Evolutionary conservation across 2,888 invertebrate genomes (phyloP).

Genomic region (Glaucopsyche alexis): DNA sequence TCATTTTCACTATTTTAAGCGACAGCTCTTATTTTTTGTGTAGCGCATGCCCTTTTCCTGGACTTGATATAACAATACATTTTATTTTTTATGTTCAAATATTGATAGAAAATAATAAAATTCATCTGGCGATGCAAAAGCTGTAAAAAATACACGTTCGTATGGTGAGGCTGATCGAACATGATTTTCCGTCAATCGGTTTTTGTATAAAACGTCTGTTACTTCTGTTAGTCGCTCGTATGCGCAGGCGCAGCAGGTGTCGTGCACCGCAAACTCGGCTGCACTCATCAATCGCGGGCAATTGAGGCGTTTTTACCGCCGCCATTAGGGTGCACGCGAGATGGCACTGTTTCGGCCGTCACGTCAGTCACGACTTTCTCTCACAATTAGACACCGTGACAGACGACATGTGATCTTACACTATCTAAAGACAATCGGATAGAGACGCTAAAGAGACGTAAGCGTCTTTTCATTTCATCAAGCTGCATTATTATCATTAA

Average conservation of each 20-base stretch:
- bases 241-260: constrained; percentile 53
- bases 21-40: too few relatives aligned
- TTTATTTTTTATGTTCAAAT: too few relatives aligned
- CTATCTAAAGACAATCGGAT: neutral
- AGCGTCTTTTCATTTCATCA: too few relatives aligned
- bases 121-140: too few relatives aligned
- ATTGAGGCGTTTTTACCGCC: constrained; percentile 66
- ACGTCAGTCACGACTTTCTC: constrained; percentile 36
- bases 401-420: neutral
- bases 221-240: neutral
- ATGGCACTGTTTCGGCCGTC: constrained; percentile 41
- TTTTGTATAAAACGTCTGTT: neutral
- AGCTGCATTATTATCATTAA: too few relatives aligned
- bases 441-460: neutral
- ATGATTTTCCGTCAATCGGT: too few relatives aligned
- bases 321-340: constrained; percentile 70
- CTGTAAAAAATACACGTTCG: too few relatives aligned
- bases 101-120: too few relatives aligned
- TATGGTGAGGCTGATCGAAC: too few relatives aligned
- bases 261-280: constrained; percentile 55
- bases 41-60: too few relatives aligned
- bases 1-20: too few relatives aligned
- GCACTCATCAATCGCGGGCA: constrained; percentile 67
- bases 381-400: constrained; percentile 8
- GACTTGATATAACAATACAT: too few relatives aligned